These are phyloP conservation scores for Spilarctia lutea DNA, from an alignment of 2,888 invertebrate genomes.

Conservation along the genomic window DNA sequence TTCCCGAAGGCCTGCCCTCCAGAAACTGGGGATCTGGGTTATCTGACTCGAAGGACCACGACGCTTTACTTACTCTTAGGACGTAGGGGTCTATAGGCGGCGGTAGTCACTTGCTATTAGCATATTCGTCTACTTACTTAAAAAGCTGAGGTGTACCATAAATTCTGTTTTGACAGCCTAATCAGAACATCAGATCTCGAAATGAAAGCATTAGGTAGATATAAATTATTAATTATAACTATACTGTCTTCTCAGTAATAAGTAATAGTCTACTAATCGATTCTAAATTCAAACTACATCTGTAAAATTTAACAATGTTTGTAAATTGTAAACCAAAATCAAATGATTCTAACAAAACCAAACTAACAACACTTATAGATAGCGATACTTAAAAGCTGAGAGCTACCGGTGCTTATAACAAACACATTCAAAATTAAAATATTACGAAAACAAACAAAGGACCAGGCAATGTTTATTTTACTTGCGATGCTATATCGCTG, in stretches of 20 bases:
- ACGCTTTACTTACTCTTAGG: background rate
- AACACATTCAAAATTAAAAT: slow-evolving; percentile 78
- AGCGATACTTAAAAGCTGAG: slow-evolving; percentile 71
- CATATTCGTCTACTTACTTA: too few relatives aligned
- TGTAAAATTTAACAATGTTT: slow-evolving; percentile 1
- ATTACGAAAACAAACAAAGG: slow-evolving; percentile 77
- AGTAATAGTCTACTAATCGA: background rate
- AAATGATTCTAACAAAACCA: slow-evolving; percentile 46
- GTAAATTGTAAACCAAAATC: slow-evolving; percentile 31
- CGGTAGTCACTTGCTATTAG: too few relatives aligned
- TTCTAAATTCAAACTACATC: background rate
- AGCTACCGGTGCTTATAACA: slow-evolving; percentile 64
- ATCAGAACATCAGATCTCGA: background rate
- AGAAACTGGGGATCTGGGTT: too few relatives aligned
- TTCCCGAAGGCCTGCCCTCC: too few relatives aligned
- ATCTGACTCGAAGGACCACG: background rate
- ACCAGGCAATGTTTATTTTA: slow-evolving; percentile 68
- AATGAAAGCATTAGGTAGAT: background rate
- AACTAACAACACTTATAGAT: slow-evolving; percentile 47
- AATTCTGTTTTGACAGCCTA: background rate
- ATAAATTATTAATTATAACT: background rate
- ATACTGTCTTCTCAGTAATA: background rate
- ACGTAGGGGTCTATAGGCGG: too few relatives aligned
- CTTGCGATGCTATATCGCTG: slow-evolving; percentile 69
- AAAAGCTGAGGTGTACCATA: background rate